Percentiles rank a stretch among this genome's conserved stretches.
Conservation (phyloP, 2,113 vertebrate genomes). For the Thamnaconus septentrionalis region DNA sequence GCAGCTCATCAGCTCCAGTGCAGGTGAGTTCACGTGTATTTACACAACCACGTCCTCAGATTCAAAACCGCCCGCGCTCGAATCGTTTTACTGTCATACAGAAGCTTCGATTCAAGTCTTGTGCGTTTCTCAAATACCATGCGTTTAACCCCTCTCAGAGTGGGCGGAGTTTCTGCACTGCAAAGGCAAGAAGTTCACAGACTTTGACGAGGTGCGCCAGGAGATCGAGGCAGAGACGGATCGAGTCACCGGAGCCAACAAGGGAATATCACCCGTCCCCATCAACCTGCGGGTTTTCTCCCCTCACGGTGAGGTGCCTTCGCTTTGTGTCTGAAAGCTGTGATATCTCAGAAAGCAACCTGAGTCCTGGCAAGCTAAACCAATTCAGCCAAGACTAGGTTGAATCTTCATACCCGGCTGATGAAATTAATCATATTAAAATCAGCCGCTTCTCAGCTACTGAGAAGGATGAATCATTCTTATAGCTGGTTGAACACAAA, state of each 20-base stretch:
- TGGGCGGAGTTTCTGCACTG: conserved; percentile 95
- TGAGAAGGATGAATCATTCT: too few species aligned
- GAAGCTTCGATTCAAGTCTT: background rate
- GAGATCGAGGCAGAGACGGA: conserved; percentile 94
- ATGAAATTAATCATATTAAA: too few species aligned
- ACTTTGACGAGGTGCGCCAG: conserved; percentile 92
- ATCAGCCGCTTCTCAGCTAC: too few species aligned
- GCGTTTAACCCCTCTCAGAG: conserved; percentile 68
- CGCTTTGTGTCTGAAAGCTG: background rate
- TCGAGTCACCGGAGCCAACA: conserved; percentile 91
- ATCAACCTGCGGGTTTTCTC: conserved; percentile 92
- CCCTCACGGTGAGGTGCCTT: conserved; percentile 82
- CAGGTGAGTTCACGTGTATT: conserved; percentile 61
- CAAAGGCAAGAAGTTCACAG: conserved; percentile 93
- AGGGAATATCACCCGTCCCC: conserved; percentile 92
- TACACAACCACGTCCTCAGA: conserved; percentile 39
- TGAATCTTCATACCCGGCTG: too few species aligned
- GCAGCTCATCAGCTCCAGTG: conserved; percentile 77
- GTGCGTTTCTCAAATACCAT: background rate
- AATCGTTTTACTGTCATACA: conserved; percentile 16
- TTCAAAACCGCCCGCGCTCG: conserved; percentile 12
- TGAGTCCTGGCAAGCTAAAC: background rate
- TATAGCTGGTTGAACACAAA: too few species aligned
- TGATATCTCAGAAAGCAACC: background rate
- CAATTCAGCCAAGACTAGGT: too few species aligned